These are phyloP conservation scores for Apocrypta bakeri DNA, from an alignment of 1,140 invertebrate species.

Conservation along the genomic window DNA sequence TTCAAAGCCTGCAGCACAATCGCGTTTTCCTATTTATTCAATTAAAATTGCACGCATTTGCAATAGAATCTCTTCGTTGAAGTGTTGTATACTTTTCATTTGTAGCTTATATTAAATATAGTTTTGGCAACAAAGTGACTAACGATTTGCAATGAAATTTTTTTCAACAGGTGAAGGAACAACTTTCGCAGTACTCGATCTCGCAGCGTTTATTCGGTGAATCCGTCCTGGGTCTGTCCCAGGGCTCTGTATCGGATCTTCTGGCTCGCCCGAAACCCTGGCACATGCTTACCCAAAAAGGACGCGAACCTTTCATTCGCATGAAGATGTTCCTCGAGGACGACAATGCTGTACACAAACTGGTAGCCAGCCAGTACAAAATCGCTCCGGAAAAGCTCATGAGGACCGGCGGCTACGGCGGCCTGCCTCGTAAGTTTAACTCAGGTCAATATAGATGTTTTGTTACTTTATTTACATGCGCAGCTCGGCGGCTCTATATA, in stretches of 20 bases:
- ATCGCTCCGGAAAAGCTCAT: slow-evolving; percentile 97
- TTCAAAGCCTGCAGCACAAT: background rate
- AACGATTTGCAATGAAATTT: background rate
- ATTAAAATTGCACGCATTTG: too few species aligned
- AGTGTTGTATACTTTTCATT: background rate
- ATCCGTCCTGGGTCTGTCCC: slow-evolving; percentile 95
- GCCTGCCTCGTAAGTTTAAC: slow-evolving; percentile 84
- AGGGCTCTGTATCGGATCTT: slow-evolving; percentile 96
- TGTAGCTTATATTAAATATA: background rate
- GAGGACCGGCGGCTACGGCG: slow-evolving; percentile 94
- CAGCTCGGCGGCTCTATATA: slow-evolving; percentile 66
- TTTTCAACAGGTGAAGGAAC: slow-evolving; percentile 88
- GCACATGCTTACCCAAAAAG: slow-evolving; percentile 98
- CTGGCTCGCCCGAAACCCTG: slow-evolving; percentile 96
- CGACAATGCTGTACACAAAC: slow-evolving; percentile 96
- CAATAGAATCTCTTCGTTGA: too few species aligned
- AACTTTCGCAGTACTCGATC: slow-evolving; percentile 98
- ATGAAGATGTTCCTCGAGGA: slow-evolving; percentile 99
- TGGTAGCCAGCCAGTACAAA: slow-evolving; percentile 98
- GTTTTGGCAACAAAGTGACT: background rate
- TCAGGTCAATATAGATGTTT: slow-evolving; percentile 75
- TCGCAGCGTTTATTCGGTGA: slow-evolving; percentile 99
- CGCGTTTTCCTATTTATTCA: too few species aligned
- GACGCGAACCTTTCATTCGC: slow-evolving; percentile 95
- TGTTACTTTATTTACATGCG: slow-evolving; percentile 69